Evolutionary conservation across 2,113 vertebrate genomes (phyloP).

Genomic region (Chlamydotis undulata): DNA sequence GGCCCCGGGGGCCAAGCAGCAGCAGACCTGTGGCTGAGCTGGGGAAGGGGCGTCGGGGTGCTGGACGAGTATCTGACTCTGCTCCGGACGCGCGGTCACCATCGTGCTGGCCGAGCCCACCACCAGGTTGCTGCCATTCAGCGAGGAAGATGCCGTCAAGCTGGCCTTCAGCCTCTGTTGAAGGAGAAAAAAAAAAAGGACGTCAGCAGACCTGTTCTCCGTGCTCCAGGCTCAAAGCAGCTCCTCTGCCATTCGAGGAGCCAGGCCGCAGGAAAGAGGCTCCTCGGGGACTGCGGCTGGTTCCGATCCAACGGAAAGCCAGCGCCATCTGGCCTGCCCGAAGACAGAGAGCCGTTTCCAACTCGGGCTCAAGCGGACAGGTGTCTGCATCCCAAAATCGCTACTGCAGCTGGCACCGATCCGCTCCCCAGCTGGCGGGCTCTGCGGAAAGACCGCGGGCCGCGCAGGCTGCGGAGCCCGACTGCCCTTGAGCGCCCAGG

Average conservation of each 20-base stretch:
- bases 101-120: slow-evolving; percentile 87
- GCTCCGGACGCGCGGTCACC: slow-evolving; percentile 90
- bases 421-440: background rate
- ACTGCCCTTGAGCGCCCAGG: background rate
- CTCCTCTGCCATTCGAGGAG: background rate
- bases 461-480: background rate
- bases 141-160: slow-evolving; percentile 84
- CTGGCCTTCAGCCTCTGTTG: slow-evolving; percentile 92
- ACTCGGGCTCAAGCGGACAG: background rate
- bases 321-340: background rate
- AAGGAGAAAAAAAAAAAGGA: background rate
- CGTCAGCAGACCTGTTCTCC: accelerated
- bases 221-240: background rate
- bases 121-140: slow-evolving; percentile 80
- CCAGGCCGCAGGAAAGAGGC: accelerated
- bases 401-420: background rate
- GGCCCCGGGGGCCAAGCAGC: background rate
- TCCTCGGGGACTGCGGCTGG: accelerated
- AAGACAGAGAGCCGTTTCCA: background rate
- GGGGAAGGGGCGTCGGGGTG: slow-evolving; percentile 94
- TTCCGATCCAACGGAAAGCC: background rate
- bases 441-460: background rate
- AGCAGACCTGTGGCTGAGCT: slow-evolving; percentile 91
- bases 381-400: background rate
- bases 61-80: slow-evolving; percentile 90